Conservation (phyloP, 2,113 vertebrate genomes). For the Phrynosoma platyrhinos region DNA sequence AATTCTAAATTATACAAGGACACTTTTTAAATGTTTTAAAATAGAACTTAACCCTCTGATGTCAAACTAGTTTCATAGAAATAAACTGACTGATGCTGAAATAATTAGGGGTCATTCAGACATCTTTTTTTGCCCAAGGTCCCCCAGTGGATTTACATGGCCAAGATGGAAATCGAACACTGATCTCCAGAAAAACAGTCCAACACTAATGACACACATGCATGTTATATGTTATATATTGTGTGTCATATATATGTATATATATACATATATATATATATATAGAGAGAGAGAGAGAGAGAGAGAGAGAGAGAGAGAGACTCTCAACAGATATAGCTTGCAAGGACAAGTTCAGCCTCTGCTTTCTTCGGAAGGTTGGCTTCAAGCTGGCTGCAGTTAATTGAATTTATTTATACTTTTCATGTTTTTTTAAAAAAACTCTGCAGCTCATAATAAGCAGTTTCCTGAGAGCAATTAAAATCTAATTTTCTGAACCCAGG, state of each 20-base stretch:
- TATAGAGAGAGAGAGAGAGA: no score
- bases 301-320: no score
- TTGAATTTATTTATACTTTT: slow-evolving; percentile 26
- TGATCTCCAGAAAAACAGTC: no score
- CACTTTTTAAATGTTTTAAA: neutral
- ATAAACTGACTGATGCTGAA: neutral
- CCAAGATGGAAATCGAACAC: no score
- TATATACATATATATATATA: no score
- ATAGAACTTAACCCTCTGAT: neutral
- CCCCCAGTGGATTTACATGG: no score
- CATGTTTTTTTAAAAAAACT: neutral
- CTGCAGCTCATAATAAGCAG: neutral
- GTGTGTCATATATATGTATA: no score
- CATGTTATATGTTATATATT: no score
- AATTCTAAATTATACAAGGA: neutral
- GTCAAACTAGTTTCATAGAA: neutral
- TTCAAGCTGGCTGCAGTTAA: slow-evolving; percentile 19
- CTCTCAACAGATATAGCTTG: neutral
- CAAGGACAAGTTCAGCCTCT: neutral
- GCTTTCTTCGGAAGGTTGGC: neutral
- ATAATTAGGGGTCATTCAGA: no score
- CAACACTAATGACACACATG: neutral
- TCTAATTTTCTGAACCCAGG: slow-evolving; percentile 8
- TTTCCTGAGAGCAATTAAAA: slow-evolving; percentile 1
- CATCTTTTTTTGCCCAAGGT: no score